phyloP scores from a whole-genome alignment of 2,797 vertebrate species.

The Allobates femoralis region DNA sequence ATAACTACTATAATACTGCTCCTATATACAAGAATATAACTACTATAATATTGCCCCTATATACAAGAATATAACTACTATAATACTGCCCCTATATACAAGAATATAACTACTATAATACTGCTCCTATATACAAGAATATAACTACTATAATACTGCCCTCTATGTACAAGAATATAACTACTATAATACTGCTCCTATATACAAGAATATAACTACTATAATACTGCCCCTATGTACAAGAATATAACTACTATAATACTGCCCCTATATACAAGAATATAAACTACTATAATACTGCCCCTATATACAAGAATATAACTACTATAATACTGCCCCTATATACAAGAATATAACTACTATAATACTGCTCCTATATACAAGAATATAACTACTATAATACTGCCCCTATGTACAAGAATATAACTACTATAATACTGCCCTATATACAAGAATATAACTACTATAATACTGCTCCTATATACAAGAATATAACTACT shows the following conservation, averaged over 20 bases:
- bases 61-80: slow-evolving; percentile 10
- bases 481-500: slow-evolving; percentile 1
- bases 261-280: no score
- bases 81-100: not conserved
- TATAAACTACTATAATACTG: not conserved
- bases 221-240: not conserved
- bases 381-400: slow-evolving; percentile 1
- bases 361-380: not conserved
- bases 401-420: not conserved
- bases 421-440: not conserved
- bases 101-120: not conserved
- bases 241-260: slow-evolving; percentile 5
- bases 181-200: not conserved
- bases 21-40: slow-evolving; percentile 2
- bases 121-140: no score
- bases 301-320: slow-evolving; percentile 1
- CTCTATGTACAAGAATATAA: not conserved
- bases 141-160: not conserved
- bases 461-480: not conserved
- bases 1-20: not conserved
- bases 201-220: slow-evolving; percentile 6
- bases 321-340: not conserved
- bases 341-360: slow-evolving; percentile 10
- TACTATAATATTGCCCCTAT: not conserved
- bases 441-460: not conserved